Percentiles rank a stretch among this genome's conserved stretches.
These are phyloP conservation scores for Oxyura jamaicensis DNA, from an alignment of 2,113 vertebrate genomes.

Conservation along the genomic window DNA sequence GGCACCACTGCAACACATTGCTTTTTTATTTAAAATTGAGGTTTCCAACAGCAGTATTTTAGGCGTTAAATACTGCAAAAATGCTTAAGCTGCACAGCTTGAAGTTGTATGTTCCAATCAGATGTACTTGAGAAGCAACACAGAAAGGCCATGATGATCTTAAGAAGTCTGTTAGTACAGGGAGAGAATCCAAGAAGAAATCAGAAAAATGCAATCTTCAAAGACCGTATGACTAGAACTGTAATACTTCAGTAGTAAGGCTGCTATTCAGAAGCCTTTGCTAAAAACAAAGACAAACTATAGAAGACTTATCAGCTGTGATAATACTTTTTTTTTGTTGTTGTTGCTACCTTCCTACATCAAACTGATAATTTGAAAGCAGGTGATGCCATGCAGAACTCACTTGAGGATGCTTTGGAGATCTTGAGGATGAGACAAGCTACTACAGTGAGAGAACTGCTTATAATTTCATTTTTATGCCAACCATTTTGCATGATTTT, in stretches of 20 bases:
- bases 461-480: not conserved
- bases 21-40: fast-evolving
- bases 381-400: not conserved
- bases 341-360: not conserved
- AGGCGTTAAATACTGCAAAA: not conserved
- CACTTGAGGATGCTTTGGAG: not conserved
- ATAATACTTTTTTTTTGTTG: not conserved
- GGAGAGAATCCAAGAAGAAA: not conserved
- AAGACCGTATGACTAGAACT: not conserved
- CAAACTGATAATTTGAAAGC: not conserved
- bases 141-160: not conserved
- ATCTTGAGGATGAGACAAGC: not conserved
- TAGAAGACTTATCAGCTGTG: not conserved
- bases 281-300: not conserved
- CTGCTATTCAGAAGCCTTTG: not conserved
- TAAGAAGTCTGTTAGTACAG: not conserved
- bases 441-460: not conserved
- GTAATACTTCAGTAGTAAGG: not conserved
- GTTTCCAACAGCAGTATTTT: too few relatives aligned
- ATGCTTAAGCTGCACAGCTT: not conserved
- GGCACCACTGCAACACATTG: not conserved
- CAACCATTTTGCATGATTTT: not conserved
- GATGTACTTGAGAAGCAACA: not conserved
- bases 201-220: not conserved
- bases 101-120: not conserved